Percentiles rank a stretch among this genome's conserved stretches.
Evolutionary conservation across 2,797 vertebrate species (phyloP).

Genomic region (Tenualosa ilisha): DNA sequence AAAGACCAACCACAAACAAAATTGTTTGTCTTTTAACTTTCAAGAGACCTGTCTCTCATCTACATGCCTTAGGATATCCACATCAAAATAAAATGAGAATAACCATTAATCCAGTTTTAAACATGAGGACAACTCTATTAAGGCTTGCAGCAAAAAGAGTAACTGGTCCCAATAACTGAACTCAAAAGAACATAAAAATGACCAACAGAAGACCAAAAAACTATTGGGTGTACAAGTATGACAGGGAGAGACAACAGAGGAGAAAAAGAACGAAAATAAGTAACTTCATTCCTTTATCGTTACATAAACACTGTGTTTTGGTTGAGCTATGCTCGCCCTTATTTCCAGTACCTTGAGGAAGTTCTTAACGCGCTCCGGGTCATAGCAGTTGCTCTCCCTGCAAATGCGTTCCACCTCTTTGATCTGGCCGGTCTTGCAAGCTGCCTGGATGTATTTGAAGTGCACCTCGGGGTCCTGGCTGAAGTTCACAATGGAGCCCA

Average conservation of each 20-base stretch:
- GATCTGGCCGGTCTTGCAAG: slow-evolving; percentile 87
- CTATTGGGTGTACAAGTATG: not conserved
- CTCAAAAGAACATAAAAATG: not conserved
- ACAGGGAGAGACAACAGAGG: not conserved
- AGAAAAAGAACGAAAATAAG: not conserved
- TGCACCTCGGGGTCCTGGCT: slow-evolving; percentile 89
- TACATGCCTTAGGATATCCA: not conserved
- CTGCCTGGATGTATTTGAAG: slow-evolving; percentile 89
- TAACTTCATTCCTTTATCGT: not conserved
- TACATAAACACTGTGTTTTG: not conserved
- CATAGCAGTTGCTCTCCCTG: slow-evolving; percentile 85
- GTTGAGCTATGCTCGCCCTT: not conserved
- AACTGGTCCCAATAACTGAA: not conserved
- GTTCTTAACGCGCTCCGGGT: slow-evolving; percentile 84
- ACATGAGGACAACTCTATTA: no score
- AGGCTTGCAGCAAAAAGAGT: not conserved
- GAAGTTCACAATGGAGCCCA: slow-evolving; percentile 91
- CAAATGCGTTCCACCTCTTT: slow-evolving; percentile 88
- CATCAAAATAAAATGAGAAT: not conserved
- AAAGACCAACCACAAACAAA: slow-evolving; percentile 1
- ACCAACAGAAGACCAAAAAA: not conserved
- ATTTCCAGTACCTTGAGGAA: slow-evolving; percentile 77
- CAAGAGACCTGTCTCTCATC: not conserved
- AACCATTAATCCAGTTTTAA: not conserved
- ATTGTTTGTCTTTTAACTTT: not conserved